Evolutionary conservation across 2,113 vertebrate genomes (phyloP), one percentile per base, ranked within the genome.

Genomic region (Sminthopsis crassicaudata): DNA sequence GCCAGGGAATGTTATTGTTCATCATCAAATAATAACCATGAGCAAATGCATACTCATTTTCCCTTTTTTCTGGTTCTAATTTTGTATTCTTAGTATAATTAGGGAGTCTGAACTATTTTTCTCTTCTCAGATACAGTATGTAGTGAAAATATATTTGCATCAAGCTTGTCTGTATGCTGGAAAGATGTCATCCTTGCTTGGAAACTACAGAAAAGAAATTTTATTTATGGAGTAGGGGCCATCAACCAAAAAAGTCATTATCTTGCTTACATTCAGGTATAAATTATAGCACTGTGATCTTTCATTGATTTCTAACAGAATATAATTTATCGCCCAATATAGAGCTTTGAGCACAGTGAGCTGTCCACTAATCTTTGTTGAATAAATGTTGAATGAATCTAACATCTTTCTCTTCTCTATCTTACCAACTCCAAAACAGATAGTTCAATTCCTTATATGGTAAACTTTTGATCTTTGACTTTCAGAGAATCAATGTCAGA

Each of bases 181-280:
- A 0, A 52, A 76, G 36, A 53, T 23, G n/a, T 91, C 12, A 51
- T 96, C 30, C 16, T 50, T 26, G 5, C 3, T 2, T 95, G 96
- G 96, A 12, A 27, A 2, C 10, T 4, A 12, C 1, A 50, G 46
- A 57, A 76, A 53, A 1, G 1, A 5, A n/a, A 91, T 46, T 95
- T 94, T 89, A 27, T 30, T 50, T 92, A 67, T 23, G 93, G 93
- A 27, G 0, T 9, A 36, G 88, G 48, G 48, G 24, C 54, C n/a
- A 26, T 16, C 42, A n/a, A 51, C 8, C 0, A 16, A 67, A 26
- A 16, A 26, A 14, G 2, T 36, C 26, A n/a, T 24, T 25, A 89
- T 8, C 27, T 57, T 42, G 52, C 27, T 36, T 96, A 95, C 8
- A 54, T 53, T 42, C 93, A 95, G 91, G 94, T 95, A 95, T 89